These are phyloP conservation scores for Tyrophagus putrescentiae DNA, from an alignment of 1,140 invertebrate species.

Conservation along the genomic window DNA sequence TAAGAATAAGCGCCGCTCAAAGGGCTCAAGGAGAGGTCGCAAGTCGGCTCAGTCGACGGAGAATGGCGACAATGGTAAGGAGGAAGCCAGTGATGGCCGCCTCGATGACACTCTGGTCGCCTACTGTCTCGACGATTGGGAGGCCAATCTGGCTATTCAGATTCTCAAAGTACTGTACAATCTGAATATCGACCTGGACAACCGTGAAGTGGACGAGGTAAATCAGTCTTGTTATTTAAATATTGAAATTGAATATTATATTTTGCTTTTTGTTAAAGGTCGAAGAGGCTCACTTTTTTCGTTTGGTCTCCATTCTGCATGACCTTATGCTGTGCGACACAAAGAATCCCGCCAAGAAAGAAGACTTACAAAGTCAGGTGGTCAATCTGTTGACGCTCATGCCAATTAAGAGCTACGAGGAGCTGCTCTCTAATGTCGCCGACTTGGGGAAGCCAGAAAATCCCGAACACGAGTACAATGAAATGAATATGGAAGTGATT, in stretches of 20 bases:
- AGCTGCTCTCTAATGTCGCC: slow-evolving; percentile 38
- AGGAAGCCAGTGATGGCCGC: background rate
- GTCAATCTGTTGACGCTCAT: slow-evolving; percentile 45
- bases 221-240: background rate
- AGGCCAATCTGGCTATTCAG: slow-evolving; percentile 58
- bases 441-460: slow-evolving; percentile 31
- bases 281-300: slow-evolving; percentile 53
- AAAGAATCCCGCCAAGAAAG: slow-evolving; percentile 43
- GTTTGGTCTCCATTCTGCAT: slow-evolving; percentile 54
- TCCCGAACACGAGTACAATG: slow-evolving; percentile 42
- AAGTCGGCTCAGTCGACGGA: slow-evolving; percentile 6
- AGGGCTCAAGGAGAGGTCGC: slow-evolving; percentile 20
- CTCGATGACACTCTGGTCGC: slow-evolving; percentile 11
- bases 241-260: background rate
- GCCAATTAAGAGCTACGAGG: slow-evolving; percentile 40
- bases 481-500: slow-evolving; percentile 52
- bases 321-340: slow-evolving; percentile 50
- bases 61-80: background rate
- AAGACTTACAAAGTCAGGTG: slow-evolving; percentile 50
- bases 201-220: slow-evolving; percentile 36
- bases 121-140: slow-evolving; percentile 38
- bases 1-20: slow-evolving; percentile 19
- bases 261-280: slow-evolving; percentile 35
- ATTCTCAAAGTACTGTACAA: slow-evolving; percentile 80
- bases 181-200: slow-evolving; percentile 45